A percentile compares a stretch with the other conserved stretches of the same genome.
These are phyloP conservation scores for Syngnathus acus DNA, from an alignment of 2,797 vertebrate genomes.

Conservation along the genomic window DNA sequence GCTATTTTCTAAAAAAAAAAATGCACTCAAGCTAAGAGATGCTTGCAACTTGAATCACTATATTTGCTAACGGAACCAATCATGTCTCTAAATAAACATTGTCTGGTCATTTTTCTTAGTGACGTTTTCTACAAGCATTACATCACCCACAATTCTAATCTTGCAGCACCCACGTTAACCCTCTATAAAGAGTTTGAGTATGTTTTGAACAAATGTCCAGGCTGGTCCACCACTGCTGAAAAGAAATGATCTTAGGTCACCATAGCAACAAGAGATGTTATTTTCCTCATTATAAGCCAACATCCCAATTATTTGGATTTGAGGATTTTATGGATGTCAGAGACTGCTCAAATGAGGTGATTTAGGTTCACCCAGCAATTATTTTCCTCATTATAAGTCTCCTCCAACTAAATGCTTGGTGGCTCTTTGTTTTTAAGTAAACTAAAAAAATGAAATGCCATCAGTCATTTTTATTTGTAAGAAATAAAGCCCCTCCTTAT, in stretches of 20 bases:
- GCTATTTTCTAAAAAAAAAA: neutral
- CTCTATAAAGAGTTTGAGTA: too few relatives aligned
- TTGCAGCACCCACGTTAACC: too few relatives aligned
- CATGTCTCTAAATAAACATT: slow-evolving; percentile 2
- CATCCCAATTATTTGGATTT: neutral
- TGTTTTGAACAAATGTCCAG: too few relatives aligned
- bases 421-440: neutral
- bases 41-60: neutral
- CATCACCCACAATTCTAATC: neutral
- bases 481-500: too few relatives aligned
- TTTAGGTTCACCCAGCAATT: neutral
- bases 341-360: neutral
- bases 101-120: neutral
- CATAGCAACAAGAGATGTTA: neutral
- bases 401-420: neutral
- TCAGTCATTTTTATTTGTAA: too few relatives aligned
- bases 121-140: neutral
- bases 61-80: neutral
- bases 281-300: neutral
- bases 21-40: neutral
- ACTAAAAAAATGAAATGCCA: neutral
- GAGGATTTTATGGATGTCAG: neutral
- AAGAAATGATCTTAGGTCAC: neutral
- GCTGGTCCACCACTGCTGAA: too few relatives aligned
- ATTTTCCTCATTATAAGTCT: neutral